phyloP scores from a whole-genome alignment of 2,113 vertebrate species.

The Etheostoma cragini region DNA sequence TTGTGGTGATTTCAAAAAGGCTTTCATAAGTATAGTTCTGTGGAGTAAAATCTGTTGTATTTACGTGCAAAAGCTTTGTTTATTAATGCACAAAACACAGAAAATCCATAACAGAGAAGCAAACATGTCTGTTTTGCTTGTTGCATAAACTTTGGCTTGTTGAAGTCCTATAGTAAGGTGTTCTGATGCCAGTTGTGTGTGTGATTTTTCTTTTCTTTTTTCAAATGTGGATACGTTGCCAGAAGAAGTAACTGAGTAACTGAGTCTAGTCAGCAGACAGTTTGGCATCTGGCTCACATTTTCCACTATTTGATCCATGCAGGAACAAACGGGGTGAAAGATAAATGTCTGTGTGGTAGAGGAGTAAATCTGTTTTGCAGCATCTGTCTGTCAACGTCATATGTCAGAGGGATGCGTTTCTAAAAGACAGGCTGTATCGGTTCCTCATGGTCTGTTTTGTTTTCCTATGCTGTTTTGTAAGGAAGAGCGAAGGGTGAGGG shows the following conservation, averaged over 20 bases:
- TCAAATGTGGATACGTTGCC: conserved; percentile 27
- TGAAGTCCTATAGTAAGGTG: conserved; percentile 5
- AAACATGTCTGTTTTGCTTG: conserved; percentile 15
- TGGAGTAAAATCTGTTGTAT: background rate
- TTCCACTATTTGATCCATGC: conserved; percentile 72
- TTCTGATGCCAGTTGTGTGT: conserved; percentile 36
- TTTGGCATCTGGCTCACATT: conserved; percentile 77
- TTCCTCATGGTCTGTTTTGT: conserved; percentile 51
- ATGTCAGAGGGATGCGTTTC: conserved; percentile 68
- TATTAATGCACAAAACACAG: background rate
- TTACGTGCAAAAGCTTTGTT: background rate
- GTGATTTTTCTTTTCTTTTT: conserved; percentile 1
- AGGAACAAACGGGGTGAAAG: conserved; percentile 75
- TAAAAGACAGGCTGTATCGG: conserved; percentile 46
- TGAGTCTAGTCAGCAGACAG: conserved; percentile 66
- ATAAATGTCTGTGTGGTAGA: conserved; percentile 62
- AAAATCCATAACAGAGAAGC: background rate
- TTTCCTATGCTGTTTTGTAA: conserved; percentile 61
- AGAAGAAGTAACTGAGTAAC: conserved; percentile 39
- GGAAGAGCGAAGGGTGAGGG: conserved; percentile 14
- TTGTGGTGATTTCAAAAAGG: conserved; percentile 20
- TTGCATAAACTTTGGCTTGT: conserved; percentile 26
- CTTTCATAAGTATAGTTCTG: conserved; percentile 6
- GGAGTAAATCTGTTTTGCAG: conserved; percentile 70
- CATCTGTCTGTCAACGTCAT: conserved; percentile 73